Conservation (phyloP, 2,113 vertebrate species). For the Sitta europaea region DNA sequence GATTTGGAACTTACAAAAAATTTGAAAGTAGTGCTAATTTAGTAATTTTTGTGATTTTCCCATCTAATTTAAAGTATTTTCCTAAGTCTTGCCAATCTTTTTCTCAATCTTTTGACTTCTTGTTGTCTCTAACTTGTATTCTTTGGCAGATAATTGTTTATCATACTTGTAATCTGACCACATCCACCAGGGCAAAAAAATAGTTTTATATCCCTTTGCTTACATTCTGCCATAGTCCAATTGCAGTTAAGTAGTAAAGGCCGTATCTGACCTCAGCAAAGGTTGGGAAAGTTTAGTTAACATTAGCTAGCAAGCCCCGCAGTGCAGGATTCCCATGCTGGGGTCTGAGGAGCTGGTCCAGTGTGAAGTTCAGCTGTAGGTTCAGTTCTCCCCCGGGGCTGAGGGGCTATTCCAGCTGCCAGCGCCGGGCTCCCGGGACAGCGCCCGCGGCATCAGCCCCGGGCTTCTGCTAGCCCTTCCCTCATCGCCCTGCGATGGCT, state of each 20-base stretch:
- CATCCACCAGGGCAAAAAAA: conserved; percentile 36
- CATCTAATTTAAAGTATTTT: background rate
- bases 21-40: background rate
- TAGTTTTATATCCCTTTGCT: conserved; percentile 1
- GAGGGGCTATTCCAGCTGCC: background rate
- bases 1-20: background rate
- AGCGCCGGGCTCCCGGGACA: background rate
- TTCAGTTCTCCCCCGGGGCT: background rate
- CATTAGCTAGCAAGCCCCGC: background rate
- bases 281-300: background rate
- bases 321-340: background rate
- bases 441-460: accelerated
- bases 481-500: accelerated
- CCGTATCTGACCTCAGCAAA: background rate
- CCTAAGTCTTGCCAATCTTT: background rate
- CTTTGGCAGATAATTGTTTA: conserved; percentile 33
- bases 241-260: background rate
- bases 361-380: background rate
- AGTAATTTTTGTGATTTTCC: background rate
- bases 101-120: background rate
- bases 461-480: no score
- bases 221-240: background rate
- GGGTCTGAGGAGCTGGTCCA: background rate
- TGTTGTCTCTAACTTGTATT: conserved; percentile 4
- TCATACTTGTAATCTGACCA: conserved; percentile 30